Base-by-base conservation (phyloP, 1,140 invertebrate species). In the Teleopsis dalmanni region DNA sequence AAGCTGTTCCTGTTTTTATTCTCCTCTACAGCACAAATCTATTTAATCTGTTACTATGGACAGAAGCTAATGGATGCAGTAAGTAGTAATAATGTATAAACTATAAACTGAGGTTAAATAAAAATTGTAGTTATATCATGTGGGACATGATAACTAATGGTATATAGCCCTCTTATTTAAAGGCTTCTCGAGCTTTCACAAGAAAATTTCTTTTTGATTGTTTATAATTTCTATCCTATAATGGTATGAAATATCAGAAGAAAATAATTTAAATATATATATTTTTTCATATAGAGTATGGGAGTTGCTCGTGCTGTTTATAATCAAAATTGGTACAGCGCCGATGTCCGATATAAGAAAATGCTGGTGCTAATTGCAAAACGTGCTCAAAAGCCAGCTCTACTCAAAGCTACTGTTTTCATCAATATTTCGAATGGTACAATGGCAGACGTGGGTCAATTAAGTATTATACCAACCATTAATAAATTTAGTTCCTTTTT, bases 11-110 rank as follows among this genome's bases (percentile, higher is more conserved):
- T 65, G 18, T 65, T 57, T 22, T 42, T 65, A 0, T 50, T 62
- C 3, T 60, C 57, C 0, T 58, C 62, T 0, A 13, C 59, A 13
- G 36, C 41, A 8, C 61, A 65, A 29, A 59, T 57, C 7, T 65
- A 58, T 40, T 42, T 65, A 36, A 65, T 65, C 13, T 65, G 62
- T 21, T 53, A 65, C 33, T 58, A 62, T 16, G 57, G 62, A 0
- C 62, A 65, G 14, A 23, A 59, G 29, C 52, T 65, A 31, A 59
- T 54, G 4, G 59, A 65, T 53, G 53, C 57, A 34, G 62, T 65
- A 21, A 36, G 49, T 38, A 16, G 25, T n/a, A n/a, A n/a, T n/a
- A n/a, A n/a, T n/a, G n/a, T n/a, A n/a, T n/a, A n/a, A n/a, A n/a
- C n/a, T n/a, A n/a, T n/a, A n/a, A n/a, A n/a, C n/a, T n/a, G n/a